phyloP scores from a whole-genome alignment of 2,888 invertebrate species.

The Coleophora deauratella region DNA sequence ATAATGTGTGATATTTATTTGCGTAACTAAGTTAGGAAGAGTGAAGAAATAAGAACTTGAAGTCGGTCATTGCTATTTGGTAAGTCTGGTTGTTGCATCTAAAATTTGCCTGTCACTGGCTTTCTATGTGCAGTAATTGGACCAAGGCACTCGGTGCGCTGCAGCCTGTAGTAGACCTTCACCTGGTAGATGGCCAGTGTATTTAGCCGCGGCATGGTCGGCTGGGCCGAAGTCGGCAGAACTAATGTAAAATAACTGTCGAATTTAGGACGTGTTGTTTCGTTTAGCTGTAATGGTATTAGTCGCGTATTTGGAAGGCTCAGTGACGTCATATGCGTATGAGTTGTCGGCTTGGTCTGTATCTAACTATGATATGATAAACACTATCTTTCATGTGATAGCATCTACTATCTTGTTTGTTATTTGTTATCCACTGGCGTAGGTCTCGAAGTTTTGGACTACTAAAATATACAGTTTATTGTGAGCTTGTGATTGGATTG shows the following conservation, averaged over 20 bases:
- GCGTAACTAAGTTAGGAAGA: conserved; percentile 43
- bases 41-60: conserved; percentile 39
- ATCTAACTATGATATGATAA: conserved; percentile 57
- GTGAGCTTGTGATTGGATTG: conserved; percentile 13
- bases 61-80: conserved; percentile 52
- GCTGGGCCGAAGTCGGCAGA: conserved; percentile 10
- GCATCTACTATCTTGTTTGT: conserved; percentile 32
- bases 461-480: conserved; percentile 21
- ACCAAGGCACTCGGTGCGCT: conserved; percentile 25
- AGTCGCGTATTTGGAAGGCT: conserved; percentile 33
- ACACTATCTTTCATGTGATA: conserved; percentile 51
- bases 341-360: conserved; percentile 23
- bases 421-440: conserved; percentile 26
- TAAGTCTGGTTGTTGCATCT: conserved; percentile 54
- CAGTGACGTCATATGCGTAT: conserved; percentile 52
- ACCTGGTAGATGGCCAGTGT: conserved; percentile 12
- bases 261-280: conserved; percentile 38
- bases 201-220: too few species aligned
- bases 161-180: conserved; percentile 16
- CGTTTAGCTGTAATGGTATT: conserved; percentile 43
- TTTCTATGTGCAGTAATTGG: conserved; percentile 41
- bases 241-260: conserved; percentile 31
- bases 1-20: conserved; percentile 60
- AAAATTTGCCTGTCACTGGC: conserved; percentile 44
- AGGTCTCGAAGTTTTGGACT: conserved; percentile 21